Base-by-base conservation (phyloP, 2,113 vertebrate genomes). In the Takifugu bimaculatus region DNA sequence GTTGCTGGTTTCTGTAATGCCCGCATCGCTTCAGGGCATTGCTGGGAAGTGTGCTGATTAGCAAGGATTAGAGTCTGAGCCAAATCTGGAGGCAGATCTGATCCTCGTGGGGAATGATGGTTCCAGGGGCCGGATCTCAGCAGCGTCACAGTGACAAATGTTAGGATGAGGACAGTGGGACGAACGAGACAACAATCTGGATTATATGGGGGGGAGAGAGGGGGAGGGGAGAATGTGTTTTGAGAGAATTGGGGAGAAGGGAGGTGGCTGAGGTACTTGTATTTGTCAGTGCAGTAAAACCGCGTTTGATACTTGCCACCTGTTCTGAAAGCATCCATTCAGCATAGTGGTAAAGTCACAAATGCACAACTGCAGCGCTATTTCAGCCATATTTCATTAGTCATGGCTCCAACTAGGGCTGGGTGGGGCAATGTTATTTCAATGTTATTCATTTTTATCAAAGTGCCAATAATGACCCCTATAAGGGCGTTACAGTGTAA, bases 11-110 rank as follows among this genome's bases (percentile, higher is more conserved):
- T 42, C 60, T 59, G 70, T 59, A 28, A 79, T 80, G 49, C 66
- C 63, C 13, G 51, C 47, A 57, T 47, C 51, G 26, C 65, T 57
- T 76, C 49, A 52, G 69, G 35, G 44, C 82, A 65, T 76, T 63
- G 60, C 15, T 65, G 78, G 74, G 68, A 89, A 77, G 79, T 80
- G 70, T 61, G 58, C 58, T 80, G 59, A 88, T 89, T 89, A 87
- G 79, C 68, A 57, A 61, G 81, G 86, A 87, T 90, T 84, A 88
- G 62, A 51, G 48, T 67, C 63, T 53, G 62, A 77, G 75, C 78
- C 72, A 78, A 78, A 79, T 68, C 64, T 67, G 51, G 75, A 77
- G 47, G 53, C 56, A 54, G 65, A 63, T 26, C 45, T 75, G 68
- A 83, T 70, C 76, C 74, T 65, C 27, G 28, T 65, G 45, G 52